Conservation (phyloP, 2,888 invertebrate genomes). For the Ypsolopha scabrella region DNA sequence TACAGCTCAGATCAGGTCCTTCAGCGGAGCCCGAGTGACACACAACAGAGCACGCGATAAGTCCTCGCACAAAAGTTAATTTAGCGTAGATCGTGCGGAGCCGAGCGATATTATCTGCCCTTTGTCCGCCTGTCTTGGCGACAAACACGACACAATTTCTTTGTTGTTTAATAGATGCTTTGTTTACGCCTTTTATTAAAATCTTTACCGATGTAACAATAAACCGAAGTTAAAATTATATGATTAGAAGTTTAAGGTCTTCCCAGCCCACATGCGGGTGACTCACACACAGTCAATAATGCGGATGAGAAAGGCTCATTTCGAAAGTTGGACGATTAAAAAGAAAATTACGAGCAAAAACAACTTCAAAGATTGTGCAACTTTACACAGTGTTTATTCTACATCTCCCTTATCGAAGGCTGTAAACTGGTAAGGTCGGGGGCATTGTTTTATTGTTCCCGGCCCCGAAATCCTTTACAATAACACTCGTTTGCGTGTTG, state of each 20-base stretch:
- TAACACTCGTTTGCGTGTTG: slow-evolving; percentile 35
- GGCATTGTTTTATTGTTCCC: slow-evolving; percentile 45
- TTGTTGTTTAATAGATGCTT: slow-evolving; percentile 10
- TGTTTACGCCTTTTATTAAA: slow-evolving; percentile 1
- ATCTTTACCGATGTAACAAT: not conserved
- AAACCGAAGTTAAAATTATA: not conserved
- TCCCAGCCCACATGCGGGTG: not conserved
- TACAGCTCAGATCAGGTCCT: not conserved
- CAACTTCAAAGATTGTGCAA: slow-evolving; percentile 14
- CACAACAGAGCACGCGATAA: not conserved
- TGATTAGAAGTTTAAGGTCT: no score
- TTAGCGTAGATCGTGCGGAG: slow-evolving; percentile 18
- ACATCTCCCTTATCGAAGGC: slow-evolving; percentile 2
- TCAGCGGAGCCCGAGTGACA: not conserved
- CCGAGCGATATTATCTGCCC: slow-evolving; percentile 16
- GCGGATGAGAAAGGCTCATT: not conserved
- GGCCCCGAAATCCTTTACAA: slow-evolving; percentile 36
- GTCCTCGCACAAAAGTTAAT: slow-evolving; percentile 23
- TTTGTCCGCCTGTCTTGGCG: slow-evolving; percentile 16
- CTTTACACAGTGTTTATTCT: slow-evolving; percentile 47
- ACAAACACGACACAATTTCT: slow-evolving; percentile 10
- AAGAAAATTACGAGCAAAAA: not conserved
- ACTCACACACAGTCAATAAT: not conserved
- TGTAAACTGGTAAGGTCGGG: slow-evolving; percentile 29
- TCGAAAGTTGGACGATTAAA: slow-evolving; percentile 1